Percentiles rank a stretch among this genome's conserved stretches.
Evolutionary conservation across 2,888 invertebrate species (phyloP).

Genomic region (Coenonympha arcania): DNA sequence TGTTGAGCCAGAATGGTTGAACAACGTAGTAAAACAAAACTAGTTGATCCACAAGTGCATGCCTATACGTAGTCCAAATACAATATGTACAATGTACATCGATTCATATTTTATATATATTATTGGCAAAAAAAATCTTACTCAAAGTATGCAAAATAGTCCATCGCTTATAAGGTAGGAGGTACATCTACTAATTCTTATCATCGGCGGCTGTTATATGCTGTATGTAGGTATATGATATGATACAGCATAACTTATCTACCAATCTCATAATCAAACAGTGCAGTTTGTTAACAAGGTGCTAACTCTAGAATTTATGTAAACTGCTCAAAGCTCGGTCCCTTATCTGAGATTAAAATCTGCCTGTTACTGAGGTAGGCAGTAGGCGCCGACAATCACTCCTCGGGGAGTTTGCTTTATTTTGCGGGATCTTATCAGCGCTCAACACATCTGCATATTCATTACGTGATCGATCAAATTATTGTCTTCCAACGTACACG

Average conservation of each 20-base stretch:
- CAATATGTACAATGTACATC: no score
- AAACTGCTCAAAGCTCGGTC: constrained; percentile 62
- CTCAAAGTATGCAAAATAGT: no score
- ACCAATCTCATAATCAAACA: constrained; percentile 63
- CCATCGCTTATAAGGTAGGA: no score
- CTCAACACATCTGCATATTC: constrained; percentile 72
- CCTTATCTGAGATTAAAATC: constrained; percentile 74
- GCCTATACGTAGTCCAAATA: no score
- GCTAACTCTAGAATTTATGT: constrained; percentile 72
- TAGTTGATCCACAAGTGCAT: no score
- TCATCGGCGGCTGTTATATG: no score
- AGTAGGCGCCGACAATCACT: constrained; percentile 64
- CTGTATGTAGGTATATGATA: no score
- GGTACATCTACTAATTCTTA: no score
- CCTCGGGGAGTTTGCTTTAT: constrained; percentile 62
- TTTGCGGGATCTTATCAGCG: constrained; percentile 62
- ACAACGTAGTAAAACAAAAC: not conserved
- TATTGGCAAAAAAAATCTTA: no score
- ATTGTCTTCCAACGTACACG: constrained; percentile 32
- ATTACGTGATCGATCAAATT: constrained; percentile 70
- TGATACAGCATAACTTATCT: constrained; percentile 43
- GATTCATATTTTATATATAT: no score
- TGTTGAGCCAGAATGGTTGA: not conserved
- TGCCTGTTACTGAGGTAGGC: constrained; percentile 47
- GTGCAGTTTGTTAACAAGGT: constrained; percentile 72